Evolutionary conservation across 1,140 invertebrate species (phyloP).

Genomic region (Harpegnathos saltator): DNA sequence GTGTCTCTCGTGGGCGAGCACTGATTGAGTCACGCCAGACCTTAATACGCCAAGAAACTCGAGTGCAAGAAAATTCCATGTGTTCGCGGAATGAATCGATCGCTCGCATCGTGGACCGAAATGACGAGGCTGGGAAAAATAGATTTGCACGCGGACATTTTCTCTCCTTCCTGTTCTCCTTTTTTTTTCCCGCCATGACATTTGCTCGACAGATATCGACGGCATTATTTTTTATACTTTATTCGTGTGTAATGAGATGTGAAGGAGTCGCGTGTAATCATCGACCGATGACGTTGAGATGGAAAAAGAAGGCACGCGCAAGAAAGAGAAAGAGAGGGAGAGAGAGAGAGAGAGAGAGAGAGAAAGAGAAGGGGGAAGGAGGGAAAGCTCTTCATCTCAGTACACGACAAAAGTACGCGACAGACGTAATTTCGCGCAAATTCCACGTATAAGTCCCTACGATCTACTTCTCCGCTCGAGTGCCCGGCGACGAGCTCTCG

Average conservation of each 20-base stretch:
- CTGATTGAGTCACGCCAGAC: slow-evolving; percentile 26
- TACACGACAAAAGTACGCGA: slow-evolving; percentile 52
- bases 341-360: neutral
- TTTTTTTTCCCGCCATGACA: neutral
- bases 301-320: neutral
- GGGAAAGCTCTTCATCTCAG: slow-evolving; percentile 40
- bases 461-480: slow-evolving; percentile 31
- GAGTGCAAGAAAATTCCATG: slow-evolving; percentile 7
- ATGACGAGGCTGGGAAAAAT: neutral
- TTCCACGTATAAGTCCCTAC: slow-evolving; percentile 25
- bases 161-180: no score
- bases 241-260: neutral
- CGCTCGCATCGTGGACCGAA: neutral
- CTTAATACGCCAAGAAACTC: neutral
- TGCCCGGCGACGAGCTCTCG: slow-evolving; percentile 7
- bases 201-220: neutral
- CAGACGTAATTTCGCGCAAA: slow-evolving; percentile 55
- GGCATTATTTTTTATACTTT: no score
- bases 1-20: neutral
- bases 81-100: neutral
- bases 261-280: neutral
- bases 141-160: neutral
- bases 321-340: neutral
- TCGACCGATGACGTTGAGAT: no score
- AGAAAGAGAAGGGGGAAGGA: no score